Evolutionary conservation across 2,113 vertebrate species (phyloP).

Genomic region (Gasterosteus aculeatus): DNA sequence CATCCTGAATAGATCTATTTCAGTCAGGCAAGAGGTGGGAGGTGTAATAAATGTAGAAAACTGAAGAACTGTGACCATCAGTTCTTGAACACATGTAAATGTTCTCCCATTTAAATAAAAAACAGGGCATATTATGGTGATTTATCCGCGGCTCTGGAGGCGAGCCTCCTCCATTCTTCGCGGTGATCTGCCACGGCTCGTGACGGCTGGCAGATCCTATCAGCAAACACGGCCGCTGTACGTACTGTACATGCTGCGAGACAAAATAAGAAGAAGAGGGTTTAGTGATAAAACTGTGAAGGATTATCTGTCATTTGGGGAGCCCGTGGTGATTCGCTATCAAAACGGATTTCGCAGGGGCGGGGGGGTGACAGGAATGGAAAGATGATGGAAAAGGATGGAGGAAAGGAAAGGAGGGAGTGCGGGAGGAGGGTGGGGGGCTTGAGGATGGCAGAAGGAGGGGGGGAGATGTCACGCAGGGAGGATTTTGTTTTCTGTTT

Average conservation of each 20-base stretch:
- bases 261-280: constrained; percentile 76
- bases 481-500: constrained; percentile 74
- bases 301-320: constrained; percentile 81
- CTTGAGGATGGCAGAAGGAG: constrained; percentile 41
- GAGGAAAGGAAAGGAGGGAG: constrained; percentile 44
- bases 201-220: constrained; percentile 79
- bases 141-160: constrained; percentile 61
- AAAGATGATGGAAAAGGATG: constrained; percentile 67
- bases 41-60: constrained; percentile 2
- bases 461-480: constrained; percentile 56
- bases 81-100: constrained; percentile 35
- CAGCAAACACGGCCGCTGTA: constrained; percentile 74
- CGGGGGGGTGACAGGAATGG: constrained; percentile 66
- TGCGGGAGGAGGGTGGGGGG: constrained; percentile 9
- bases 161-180: constrained; percentile 63
- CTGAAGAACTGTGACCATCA: not conserved
- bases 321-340: constrained; percentile 74
- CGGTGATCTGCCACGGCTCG: constrained; percentile 67
- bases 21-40: not conserved
- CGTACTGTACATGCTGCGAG: constrained; percentile 65
- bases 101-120: constrained; percentile 33
- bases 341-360: constrained; percentile 77
- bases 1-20: not conserved
- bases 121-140: constrained; percentile 52
- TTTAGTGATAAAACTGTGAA: constrained; percentile 80